A percentile compares a stretch with the other conserved stretches of the same genome.
phyloP scores from a whole-genome alignment of 2,888 invertebrate genomes.

The Hyppa rectilinea region DNA sequence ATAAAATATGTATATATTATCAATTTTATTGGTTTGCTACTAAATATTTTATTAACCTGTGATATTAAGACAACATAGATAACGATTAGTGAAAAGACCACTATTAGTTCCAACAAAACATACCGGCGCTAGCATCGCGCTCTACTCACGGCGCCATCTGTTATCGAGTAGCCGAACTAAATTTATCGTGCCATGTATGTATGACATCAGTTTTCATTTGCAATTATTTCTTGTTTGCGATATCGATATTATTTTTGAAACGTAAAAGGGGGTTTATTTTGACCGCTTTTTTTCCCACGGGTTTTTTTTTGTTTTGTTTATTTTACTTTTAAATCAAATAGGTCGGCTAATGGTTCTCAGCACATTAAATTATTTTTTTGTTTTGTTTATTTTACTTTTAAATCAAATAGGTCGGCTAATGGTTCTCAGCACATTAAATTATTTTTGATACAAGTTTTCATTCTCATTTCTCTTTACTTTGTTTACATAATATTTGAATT shows the following conservation, averaged over 20 bases:
- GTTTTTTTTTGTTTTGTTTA: too few species aligned
- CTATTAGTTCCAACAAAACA: constrained; percentile 36
- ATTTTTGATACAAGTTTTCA: neutral
- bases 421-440: neutral
- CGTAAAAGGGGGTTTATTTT: too few species aligned
- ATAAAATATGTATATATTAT: neutral
- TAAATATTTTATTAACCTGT: neutral
- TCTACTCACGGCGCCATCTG: constrained; percentile 79
- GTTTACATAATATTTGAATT: constrained; percentile 13
- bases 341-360: neutral
- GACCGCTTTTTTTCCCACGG: too few species aligned
- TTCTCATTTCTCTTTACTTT: constrained; percentile 14
- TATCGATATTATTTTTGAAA: neutral
- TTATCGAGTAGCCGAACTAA: constrained; percentile 79
- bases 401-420: neutral
- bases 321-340: neutral
- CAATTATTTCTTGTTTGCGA: neutral
- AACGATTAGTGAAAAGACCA: neutral
- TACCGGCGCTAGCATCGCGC: constrained; percentile 63
- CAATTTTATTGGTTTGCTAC: neutral
- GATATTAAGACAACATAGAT: neutral
- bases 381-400: neutral
- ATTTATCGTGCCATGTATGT: constrained; percentile 1
- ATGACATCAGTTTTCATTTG: neutral
- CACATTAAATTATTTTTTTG: neutral